Evolutionary conservation across 2,797 vertebrate species (phyloP), one percentile per base, ranked within the genome.

Genomic region (Pipistrellus kuhlii): DNA sequence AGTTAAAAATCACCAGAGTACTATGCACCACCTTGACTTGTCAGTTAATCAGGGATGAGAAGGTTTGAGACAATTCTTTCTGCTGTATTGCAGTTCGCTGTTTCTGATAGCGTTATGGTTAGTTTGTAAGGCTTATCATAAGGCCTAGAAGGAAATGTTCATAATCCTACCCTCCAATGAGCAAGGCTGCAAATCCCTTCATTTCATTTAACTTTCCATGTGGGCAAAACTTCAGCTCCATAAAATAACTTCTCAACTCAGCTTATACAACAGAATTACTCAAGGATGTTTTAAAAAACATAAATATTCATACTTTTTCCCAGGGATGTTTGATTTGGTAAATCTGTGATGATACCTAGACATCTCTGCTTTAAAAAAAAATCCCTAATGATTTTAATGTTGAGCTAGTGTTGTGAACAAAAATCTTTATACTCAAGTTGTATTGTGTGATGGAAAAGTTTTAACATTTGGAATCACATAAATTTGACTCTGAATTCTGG

Each of bases 191-290:
- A 27, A 64, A 59, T 81, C 27, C 27, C 27, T 88, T 82, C 17
- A 55, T 71, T 90, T 46, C 21, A 77, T 12, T 88, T 55, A 69
- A n/a, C 2, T 51, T 90, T n/a, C 14, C 51, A 9, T 21, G 30
- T 46, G 25, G 51, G 21, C 20, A 15, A 62, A 55, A 55, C 30
- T 51, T 46, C n/a, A 73, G 4, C 13, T 66, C 41, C 8, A 3
- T 9, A 35, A 68, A 77, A 38, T 48, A 77, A 90, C 30, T 51
- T 91, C 73, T 85, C 44, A 83, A 38, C 17, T 81, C 73, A 18
- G 10, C 27, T 66, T 78, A 30, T 3, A 20, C 8, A 27, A 8
- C 53, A 30, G 77, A 87, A 66, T 25, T 83, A 64, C 68, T 95
- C 77, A 59, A 73, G 23, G n/a, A 20, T 87, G 14, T 27, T 48